Evolutionary conservation across 2,113 vertebrate genomes (phyloP).

Genomic region (Mungos mungo): DNA sequence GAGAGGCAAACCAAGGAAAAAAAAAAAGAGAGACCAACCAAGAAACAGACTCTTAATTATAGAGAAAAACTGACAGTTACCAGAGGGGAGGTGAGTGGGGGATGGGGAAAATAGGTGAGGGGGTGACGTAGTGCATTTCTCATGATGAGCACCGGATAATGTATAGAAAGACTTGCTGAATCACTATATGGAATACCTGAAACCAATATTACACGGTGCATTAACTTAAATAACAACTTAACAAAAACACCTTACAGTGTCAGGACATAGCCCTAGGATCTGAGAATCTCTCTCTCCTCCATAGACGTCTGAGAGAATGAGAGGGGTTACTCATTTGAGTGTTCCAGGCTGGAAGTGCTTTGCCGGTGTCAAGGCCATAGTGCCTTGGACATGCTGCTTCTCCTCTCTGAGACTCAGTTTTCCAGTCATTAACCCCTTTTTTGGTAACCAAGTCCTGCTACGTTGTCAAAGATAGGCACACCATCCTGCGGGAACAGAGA

Average conservation of each 20-base stretch:
- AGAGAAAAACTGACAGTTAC: too few relatives aligned
- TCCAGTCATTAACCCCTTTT: background rate
- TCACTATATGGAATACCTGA: too few relatives aligned
- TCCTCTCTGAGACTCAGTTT: background rate
- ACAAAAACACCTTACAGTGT: too few relatives aligned
- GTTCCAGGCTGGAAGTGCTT: background rate
- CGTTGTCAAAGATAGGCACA: background rate
- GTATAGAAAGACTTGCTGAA: too few relatives aligned
- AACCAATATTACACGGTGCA: too few relatives aligned
- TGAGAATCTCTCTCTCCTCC: background rate
- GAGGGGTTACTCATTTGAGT: background rate
- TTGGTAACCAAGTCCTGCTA: background rate
- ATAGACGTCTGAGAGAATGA: background rate
- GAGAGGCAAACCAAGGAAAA: background rate
- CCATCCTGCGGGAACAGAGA: background rate
- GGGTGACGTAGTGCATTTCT: too few relatives aligned
- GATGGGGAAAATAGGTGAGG: too few relatives aligned
- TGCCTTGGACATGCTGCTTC: background rate
- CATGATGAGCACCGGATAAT: too few relatives aligned
- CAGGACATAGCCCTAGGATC: background rate
- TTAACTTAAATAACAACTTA: too few relatives aligned
- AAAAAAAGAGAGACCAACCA: too few relatives aligned
- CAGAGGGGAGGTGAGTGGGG: too few relatives aligned
- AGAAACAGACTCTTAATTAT: too few relatives aligned
- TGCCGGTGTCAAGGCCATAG: background rate